Evolutionary conservation across 2,888 invertebrate species (phyloP), one percentile per base, ranked within the genome.

Genomic region (Apotomis turbidana): DNA sequence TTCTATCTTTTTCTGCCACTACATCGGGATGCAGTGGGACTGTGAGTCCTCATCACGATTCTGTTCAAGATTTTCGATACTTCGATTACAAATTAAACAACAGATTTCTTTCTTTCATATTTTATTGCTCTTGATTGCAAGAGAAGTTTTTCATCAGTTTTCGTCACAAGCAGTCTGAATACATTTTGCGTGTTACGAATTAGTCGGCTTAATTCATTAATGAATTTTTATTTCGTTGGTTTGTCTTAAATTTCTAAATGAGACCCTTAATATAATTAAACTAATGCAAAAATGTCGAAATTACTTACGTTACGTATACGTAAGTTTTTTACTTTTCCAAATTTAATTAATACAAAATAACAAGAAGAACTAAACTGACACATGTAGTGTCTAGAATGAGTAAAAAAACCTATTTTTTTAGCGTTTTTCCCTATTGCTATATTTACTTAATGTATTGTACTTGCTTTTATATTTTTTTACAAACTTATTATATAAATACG

Each of bases 51-150:
- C 27, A 27, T 27, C 27, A 27, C 27, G 27, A 27, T 27, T 27
- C 27, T 27, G 27, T 27, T 2, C 27, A 27, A 27, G 27, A 27
- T 27, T 27, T 27, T 27, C 27, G 27, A 27, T 2, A 2, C 27
- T 27, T 27, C 27, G 27, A 27, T 27, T 27, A 27, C 2, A 54
- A 68, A 58, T 57, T 27, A 68, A 68, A 62, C 13, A 58, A 36
- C n/a, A 12, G 9, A 36, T 27, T 13, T 61, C 10, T 62, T 36
- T 57, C 38, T 5, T 41, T 41, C 15, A n/a, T 5, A 52, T 71
- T 68, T 68, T 71, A 71, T 71, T 71, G 12, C 68, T 68, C 71
- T 71, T 71, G 57, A 67, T 62, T 58, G 41, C 67, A 71, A 68
- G 68, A 71, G 61, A 66, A 71, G 55, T 62, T 68, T 60, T 15